Evolutionary conservation across 2,888 invertebrate species (phyloP), one percentile per base, ranked within the genome.

Genomic region (Diarsia brunnea): DNA sequence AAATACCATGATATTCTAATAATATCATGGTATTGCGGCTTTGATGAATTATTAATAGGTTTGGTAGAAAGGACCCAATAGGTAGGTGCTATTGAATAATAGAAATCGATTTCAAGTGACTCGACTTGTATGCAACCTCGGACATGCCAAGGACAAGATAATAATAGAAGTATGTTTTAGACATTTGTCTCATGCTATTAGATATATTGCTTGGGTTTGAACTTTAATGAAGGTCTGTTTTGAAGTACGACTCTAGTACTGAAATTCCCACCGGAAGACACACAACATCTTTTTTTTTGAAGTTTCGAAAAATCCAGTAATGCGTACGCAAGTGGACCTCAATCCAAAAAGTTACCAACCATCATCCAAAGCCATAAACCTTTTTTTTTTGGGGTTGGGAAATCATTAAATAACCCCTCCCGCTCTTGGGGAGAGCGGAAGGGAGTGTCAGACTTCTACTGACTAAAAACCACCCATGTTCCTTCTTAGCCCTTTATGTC

Each of bases 1-100:
- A 51, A 51, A 75, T 81, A 64, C 38, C n/a, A n/a, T n/a, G n/a
- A n/a, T n/a, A n/a, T n/a, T n/a, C 51, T 14, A 21, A 47, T 64
- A 58, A n/a, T n/a, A n/a, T n/a, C n/a, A n/a, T n/a, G n/a, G n/a
- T n/a, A n/a, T n/a, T 31, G 27, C 24, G 31, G 21, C 38, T 49
- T 68, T 68, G 31, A 72, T 80, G 72, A 60, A 81, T 78, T 63
- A 68, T 78, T 68, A 43, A 83, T 68, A 51, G 31, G 27, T 24
- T 53, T 53, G 21, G n/a, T 27, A 3, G 66, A 58, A 51, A 63
- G 47, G 24, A 58, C 12, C 24, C 38, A 63, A 68, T 68, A 60
- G 38, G n/a, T 43, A 38, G 14, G 7, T n/a, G 8, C 43, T 63
- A n/a, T 55, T 65, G 24, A 31, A 60, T 61, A 53, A 78, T 47